These are phyloP conservation scores for Cataglyphis livida DNA, from an alignment of 2,888 invertebrate species.

Conservation along the genomic window DNA sequence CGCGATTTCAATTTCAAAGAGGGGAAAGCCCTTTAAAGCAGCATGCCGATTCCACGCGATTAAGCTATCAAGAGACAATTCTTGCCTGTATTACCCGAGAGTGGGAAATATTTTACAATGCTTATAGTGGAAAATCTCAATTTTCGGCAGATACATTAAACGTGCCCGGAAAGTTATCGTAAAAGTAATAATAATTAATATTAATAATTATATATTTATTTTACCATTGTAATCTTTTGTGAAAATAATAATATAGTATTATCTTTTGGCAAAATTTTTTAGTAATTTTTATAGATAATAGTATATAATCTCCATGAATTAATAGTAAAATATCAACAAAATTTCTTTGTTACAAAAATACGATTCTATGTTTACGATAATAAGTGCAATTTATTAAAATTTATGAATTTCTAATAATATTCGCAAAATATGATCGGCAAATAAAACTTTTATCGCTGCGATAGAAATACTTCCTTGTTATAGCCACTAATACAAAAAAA, in stretches of 20 bases:
- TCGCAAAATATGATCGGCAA: not conserved
- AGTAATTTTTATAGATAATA: not conserved
- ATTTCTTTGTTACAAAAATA: not conserved
- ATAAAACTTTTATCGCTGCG: conserved; percentile 3
- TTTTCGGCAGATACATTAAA: not conserved
- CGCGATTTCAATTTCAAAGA: conserved; percentile 57
- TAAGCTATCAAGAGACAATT: conserved; percentile 54
- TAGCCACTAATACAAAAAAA: conserved; percentile 7
- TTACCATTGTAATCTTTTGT: not conserved
- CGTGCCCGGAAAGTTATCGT: not conserved
- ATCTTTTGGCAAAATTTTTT: not conserved
- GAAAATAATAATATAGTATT: not conserved
- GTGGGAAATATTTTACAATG: conserved; percentile 4
- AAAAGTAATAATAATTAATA: not conserved
- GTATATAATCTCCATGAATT: not conserved
- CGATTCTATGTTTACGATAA: not conserved
- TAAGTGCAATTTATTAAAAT: not conserved
- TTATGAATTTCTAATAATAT: not conserved
- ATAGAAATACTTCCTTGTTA: not conserved
- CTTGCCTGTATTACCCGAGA: conserved; percentile 31
- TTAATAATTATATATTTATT: conserved; percentile 3
- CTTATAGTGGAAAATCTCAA: not conserved
- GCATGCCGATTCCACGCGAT: conserved; percentile 48
- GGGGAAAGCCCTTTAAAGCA: conserved; percentile 42
- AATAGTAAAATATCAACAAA: not conserved